phyloP scores from a whole-genome alignment of 2,113 vertebrate genomes.

The Oriolus oriolus region DNA sequence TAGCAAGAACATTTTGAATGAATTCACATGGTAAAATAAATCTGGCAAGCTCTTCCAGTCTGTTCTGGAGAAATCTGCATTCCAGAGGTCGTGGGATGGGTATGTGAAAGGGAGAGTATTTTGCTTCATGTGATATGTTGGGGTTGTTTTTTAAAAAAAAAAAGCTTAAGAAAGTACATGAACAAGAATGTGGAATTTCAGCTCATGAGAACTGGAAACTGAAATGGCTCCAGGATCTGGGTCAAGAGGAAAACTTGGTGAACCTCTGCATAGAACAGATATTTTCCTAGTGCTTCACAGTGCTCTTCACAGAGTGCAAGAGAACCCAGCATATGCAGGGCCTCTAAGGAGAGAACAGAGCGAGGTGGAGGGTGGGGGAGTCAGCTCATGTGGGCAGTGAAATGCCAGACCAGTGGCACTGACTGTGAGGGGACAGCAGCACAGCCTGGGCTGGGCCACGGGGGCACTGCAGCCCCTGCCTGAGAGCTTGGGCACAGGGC shows the following conservation, averaged over 20 bases:
- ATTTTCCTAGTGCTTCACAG: not conserved
- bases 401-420: not conserved
- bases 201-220: not conserved
- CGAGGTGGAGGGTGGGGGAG: too few species aligned
- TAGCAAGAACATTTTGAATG: not conserved
- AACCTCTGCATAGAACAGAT: not conserved
- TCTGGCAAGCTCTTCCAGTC: not conserved
- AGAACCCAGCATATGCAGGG: not conserved
- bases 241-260: not conserved
- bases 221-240: not conserved
- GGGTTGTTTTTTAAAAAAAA: not conserved
- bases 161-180: not conserved
- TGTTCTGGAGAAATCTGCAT: slow-evolving; percentile 1
- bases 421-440: not conserved
- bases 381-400: not conserved
- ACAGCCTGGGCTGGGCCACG: not conserved
- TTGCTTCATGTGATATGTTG: not conserved
- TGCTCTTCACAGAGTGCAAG: not conserved
- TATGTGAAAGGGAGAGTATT: not conserved
- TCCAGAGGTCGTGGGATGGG: not conserved
- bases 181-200: slow-evolving; percentile 17
- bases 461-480: not conserved
- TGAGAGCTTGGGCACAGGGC: not conserved
- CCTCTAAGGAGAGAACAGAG: not conserved
- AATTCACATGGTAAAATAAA: not conserved